Percentiles rank a stretch among this genome's conserved stretches.
phyloP scores from a whole-genome alignment of 1,140 invertebrate species.

The Aphis craccivora region DNA sequence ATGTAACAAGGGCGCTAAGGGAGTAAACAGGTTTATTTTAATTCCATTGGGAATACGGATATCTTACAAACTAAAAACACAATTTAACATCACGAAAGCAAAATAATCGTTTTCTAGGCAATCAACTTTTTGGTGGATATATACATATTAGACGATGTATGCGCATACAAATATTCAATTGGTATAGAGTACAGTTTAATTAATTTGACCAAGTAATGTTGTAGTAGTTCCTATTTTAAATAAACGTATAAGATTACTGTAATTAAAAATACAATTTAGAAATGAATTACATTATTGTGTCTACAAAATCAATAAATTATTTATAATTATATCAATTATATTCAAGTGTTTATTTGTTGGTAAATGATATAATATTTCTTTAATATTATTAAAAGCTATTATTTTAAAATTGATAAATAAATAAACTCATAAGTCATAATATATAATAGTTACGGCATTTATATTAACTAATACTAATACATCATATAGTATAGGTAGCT shows the following conservation, averaged over 20 bases:
- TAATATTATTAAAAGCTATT: neutral
- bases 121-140: constrained; percentile 4
- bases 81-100: neutral
- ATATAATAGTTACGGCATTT: neutral
- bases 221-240: neutral
- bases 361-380: neutral
- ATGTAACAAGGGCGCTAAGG: neutral
- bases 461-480: neutral
- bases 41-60: neutral
- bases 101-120: neutral
- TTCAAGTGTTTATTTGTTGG: neutral
- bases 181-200: neutral
- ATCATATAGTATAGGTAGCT: neutral
- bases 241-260: neutral
- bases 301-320: neutral
- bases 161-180: neutral
- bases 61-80: neutral
- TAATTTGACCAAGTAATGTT: neutral
- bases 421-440: neutral
- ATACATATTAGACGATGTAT: neutral
- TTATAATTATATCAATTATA: no score
- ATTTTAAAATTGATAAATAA: neutral
- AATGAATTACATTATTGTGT: neutral
- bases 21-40: constrained; percentile 7
- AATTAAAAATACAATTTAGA: neutral